Base-by-base conservation (phyloP, 2,113 vertebrate genomes). In the Pachyramphus minor region DNA sequence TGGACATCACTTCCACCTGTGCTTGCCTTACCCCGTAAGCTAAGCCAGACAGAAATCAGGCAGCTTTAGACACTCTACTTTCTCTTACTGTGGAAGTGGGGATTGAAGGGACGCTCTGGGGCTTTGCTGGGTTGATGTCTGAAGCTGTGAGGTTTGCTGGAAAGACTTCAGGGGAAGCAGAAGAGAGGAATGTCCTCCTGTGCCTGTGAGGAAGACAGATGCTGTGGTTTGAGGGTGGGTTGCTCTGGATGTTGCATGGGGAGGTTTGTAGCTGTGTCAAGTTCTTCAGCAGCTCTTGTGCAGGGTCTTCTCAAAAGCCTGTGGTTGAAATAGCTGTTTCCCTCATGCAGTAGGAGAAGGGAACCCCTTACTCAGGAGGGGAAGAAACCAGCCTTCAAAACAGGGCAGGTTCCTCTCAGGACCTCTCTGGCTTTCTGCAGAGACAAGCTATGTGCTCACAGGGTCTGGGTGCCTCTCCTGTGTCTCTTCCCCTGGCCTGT, bases 61-160 rank as follows among this genome's bases (percentile, higher is more conserved):
- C n/a, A n/a, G n/a, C n/a, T n/a, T n/a, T n/a, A n/a, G n/a, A n/a
- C n/a, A n/a, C n/a, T 84, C 18, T 11, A 52, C 50, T 52, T 75
- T 58, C 8, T 37, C 22, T 27, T 35, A 4, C 24, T 37, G 17
- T 0, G 0, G 20, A 42, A 50, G 3, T 21, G 12, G 11, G 60
- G 19, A 67, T 7, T 50, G 67, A 60, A 85, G 30, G 37, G 69
- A 14, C 60, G 27, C 24, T 67, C 33, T 50, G 12, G 3, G 13
- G 15, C 9, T 83, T 72, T 25, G 8, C 47, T 73, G 55, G 5
- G 4, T 49, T 20, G 37, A 4, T 12, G 8, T 22, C 37, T 77
- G 47, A 52, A 60, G n/a, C 6, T 47, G 23, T 25, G 31, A 79
- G 8, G 14, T 71, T 82, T 74, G 12, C 11, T 62, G 28, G 37